A percentile compares a stretch with the other conserved stretches of the same genome.
Conservation (phyloP, 1,140 invertebrate genomes). For the Glomeris maerens region DNA sequence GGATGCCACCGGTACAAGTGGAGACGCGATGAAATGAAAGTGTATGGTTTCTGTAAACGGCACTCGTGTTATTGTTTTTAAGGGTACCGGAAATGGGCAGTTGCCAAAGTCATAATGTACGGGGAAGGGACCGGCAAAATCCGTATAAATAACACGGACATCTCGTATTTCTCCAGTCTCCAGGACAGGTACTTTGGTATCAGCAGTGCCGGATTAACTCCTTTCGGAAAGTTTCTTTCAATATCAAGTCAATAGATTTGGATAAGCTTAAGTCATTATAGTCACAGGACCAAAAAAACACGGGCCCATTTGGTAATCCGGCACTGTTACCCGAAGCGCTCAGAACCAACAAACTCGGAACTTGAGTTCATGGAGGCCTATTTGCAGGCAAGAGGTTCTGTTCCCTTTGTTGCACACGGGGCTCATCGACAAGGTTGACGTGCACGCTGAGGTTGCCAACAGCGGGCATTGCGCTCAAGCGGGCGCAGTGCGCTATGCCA, state of each 20-base stretch:
- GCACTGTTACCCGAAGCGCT: no score
- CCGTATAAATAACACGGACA: conserved; percentile 52
- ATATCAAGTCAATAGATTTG: no score
- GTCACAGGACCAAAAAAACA: no score
- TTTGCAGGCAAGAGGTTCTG: conserved; percentile 45
- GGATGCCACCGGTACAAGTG: conserved; percentile 41
- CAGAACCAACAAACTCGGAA: conserved; percentile 22
- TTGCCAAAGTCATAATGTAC: conserved; percentile 47
- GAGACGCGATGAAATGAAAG: neutral
- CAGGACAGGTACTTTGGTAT: conserved; percentile 61
- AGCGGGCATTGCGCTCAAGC: conserved; percentile 60
- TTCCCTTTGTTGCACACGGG: conserved; percentile 71
- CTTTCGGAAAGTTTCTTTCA: no score
- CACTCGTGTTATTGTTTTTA: conserved; percentile 22
- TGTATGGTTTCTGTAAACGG: no score
- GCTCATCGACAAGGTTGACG: conserved; percentile 61
- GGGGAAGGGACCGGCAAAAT: conserved; percentile 68
- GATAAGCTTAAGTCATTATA: no score
- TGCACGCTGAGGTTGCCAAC: conserved; percentile 54
- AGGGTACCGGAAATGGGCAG: conserved; percentile 56
- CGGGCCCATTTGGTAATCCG: no score
- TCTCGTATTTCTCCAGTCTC: conserved; percentile 54
- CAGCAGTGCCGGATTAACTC: no score
- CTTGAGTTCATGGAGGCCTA: conserved; percentile 9
- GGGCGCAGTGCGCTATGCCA: conserved; percentile 70